Evolutionary conservation across 1,140 invertebrate genomes (phyloP), one percentile per base, ranked within the genome.

Genomic region (Brachionus koreanus): DNA sequence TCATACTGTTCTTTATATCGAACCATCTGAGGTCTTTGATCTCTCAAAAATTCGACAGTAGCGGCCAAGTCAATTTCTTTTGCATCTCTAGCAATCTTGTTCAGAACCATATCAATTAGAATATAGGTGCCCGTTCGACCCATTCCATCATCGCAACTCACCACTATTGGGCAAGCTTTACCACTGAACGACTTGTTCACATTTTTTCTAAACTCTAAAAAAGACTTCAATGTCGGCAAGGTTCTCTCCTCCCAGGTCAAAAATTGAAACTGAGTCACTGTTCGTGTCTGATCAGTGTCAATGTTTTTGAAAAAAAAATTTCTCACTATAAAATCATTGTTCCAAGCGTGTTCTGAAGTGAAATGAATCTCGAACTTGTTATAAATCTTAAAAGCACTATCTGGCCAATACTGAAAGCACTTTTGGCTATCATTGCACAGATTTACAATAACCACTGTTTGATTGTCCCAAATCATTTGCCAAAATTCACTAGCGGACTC

Each of bases 251-350:
- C 93, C 97, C 98, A 99, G 76, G 95, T 95, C 35, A 98, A 89
- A 91, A 97, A 99, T 88, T 99, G 97, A 91, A 99, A 99, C 88
- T 99, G 97, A 0, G 98, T 99, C 23, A 99, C 96, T 0, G 98
- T 99, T 37, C 97, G 91, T 0, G 97, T 99, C 89, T 99, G 97
- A 65, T 94, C 93, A 0, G 96, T 98, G 83, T 94, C 92, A 67
- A 96, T 89, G 89, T 99, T 99, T 89, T 99, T 99, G 89, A 99
- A 89, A 88, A 99, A 99, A 90, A 99, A 98, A 84, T 95, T 98
- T 72, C 98, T 91, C 16, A 99, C 97, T 85, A 99, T 90, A 87
- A 98, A 99, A 87, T 99, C 97, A 85, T 98, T 96, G 88, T 96
- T 98, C 97, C 97, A 99, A 86, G 98, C 97, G 88, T 99, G 98